Evolutionary conservation across 2,113 vertebrate species (phyloP).

Genomic region (Charina bottae): DNA sequence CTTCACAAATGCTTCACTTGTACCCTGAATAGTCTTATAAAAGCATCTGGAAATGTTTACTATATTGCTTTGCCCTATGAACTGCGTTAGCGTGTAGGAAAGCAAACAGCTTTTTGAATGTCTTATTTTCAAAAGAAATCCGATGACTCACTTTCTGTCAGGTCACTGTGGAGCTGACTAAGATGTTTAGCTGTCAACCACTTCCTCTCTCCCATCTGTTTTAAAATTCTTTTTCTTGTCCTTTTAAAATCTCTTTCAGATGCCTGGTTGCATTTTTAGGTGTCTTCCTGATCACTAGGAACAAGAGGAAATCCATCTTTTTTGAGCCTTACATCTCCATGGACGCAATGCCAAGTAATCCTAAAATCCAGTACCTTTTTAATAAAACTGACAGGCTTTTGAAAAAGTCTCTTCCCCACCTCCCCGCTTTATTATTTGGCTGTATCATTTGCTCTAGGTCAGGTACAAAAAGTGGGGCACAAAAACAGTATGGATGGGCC

Average conservation of each 20-base stretch:
- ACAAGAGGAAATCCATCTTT: slow-evolving; percentile 81
- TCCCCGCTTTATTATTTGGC: background rate
- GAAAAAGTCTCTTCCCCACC: background rate
- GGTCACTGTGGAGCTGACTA: background rate
- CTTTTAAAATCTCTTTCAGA: slow-evolving; percentile 64
- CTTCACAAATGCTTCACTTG: background rate
- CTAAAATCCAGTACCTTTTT: background rate
- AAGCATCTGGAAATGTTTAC: background rate
- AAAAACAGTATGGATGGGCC: background rate
- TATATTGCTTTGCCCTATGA: background rate
- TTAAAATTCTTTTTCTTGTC: background rate
- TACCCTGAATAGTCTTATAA: background rate
- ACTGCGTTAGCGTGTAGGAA: background rate
- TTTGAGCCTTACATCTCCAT: slow-evolving; percentile 97
- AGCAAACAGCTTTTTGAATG: background rate
- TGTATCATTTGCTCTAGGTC: background rate
- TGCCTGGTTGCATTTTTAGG: slow-evolving; percentile 88
- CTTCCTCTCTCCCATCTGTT: background rate
- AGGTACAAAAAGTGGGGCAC: background rate
- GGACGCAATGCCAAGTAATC: slow-evolving; percentile 89
- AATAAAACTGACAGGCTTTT: background rate
- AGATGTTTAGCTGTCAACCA: background rate
- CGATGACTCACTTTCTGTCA: background rate
- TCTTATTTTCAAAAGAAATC: background rate
- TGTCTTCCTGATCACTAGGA: slow-evolving; percentile 91